These are phyloP conservation scores for Platerodrilus igneus DNA, from an alignment of 2,888 invertebrate species.

Conservation along the genomic window DNA sequence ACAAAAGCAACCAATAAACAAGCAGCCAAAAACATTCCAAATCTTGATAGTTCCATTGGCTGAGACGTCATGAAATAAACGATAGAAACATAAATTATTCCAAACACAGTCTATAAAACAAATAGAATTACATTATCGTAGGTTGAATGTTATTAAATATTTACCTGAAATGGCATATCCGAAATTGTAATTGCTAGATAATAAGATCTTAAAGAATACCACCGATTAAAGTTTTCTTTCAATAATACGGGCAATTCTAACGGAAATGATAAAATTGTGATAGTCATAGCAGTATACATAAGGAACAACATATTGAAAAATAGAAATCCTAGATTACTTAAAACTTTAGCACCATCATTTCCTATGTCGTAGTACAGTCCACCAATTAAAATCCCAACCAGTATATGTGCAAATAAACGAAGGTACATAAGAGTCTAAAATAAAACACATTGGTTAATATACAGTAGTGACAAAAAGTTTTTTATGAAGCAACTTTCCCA, in stretches of 20 bases:
- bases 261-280: conserved; percentile 95
- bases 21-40: conserved; percentile 82
- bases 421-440: conserved; percentile 91
- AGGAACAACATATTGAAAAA: conserved; percentile 99
- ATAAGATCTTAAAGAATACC: conserved; percentile 93
- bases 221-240: conserved; percentile 93
- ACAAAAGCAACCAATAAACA: conserved; percentile 90
- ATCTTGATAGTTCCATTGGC: conserved; percentile 76
- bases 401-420: conserved; percentile 86
- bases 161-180: conserved; percentile 96
- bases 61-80: conserved; percentile 95
- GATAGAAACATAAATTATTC: conserved; percentile 84
- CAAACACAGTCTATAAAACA: conserved; percentile 79
- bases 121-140: conserved; percentile 14
- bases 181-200: conserved; percentile 94
- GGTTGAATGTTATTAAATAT: conserved; percentile 13
- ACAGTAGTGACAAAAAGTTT: no score
- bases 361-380: conserved; percentile 94
- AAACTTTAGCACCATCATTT: conserved; percentile 91
- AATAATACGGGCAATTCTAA: conserved; percentile 92
- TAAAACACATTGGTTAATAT: no score
- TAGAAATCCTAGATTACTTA: conserved; percentile 92
- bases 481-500: no score
- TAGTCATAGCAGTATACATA: conserved; percentile 99
- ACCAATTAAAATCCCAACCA: conserved; percentile 91